phyloP scores from a whole-genome alignment of 2,888 invertebrate genomes.

The Bibio marci region DNA sequence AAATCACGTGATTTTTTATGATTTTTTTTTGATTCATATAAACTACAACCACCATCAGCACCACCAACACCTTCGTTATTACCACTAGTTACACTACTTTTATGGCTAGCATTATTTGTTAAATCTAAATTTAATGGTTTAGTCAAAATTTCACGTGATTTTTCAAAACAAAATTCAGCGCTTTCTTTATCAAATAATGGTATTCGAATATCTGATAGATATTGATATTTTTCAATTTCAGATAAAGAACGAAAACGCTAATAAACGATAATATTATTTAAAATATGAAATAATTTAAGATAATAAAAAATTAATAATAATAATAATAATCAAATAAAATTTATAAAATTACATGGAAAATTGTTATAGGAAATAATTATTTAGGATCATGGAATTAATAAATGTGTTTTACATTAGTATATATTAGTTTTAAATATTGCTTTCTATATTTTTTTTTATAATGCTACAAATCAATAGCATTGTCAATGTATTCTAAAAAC shows the following conservation, averaged over 20 bases:
- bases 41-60: background rate
- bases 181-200: constrained; percentile 51
- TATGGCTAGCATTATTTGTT: constrained; percentile 7
- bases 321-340: no score
- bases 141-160: constrained; percentile 47
- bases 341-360: no score
- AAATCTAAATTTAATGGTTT: constrained; percentile 31
- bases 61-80: no score
- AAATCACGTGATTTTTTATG: constrained; percentile 18
- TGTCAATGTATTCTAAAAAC: constrained; percentile 9
- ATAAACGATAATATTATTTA: no score
- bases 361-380: no score
- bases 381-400: no score
- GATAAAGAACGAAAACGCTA: constrained; percentile 34
- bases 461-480: constrained; percentile 7
- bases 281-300: no score
- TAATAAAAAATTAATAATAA: no score
- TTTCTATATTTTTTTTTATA: no score
- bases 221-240: constrained; percentile 31
- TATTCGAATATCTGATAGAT: constrained; percentile 32
- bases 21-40: background rate
- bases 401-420: no score
- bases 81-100: constrained; percentile 14
- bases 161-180: constrained; percentile 57
- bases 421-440: no score